Base-by-base conservation (phyloP, 1,140 invertebrate species). In the Diprion similis region DNA sequence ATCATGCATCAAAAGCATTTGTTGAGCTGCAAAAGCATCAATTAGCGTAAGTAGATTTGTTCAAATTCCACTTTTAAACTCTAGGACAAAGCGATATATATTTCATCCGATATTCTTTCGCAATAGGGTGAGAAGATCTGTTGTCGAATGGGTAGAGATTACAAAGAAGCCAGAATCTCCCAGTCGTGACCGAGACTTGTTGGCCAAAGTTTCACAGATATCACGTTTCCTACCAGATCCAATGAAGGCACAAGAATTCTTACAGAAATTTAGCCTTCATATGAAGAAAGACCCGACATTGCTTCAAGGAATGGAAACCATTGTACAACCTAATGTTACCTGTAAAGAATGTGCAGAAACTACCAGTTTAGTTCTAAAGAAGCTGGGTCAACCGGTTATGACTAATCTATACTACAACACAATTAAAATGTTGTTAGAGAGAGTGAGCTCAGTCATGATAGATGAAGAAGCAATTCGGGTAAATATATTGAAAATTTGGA, bases 341-440 rank as follows among this genome's bases (percentile, higher is more conserved):
- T 98, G 96, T 84, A 95, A 96, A 83, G 96, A 96, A 76, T 98
- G 95, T 82, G 95, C 96, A 4, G 94, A 95, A 74, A 95, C 93
- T 1, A 94, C 90, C 75, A 86, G 87, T 68, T 86, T 92, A 66
- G 93, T 99, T n/a, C 88, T 99, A 10, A 98, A 98, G 85, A 98
- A 97, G 85, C 89, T 99, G 0, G 97, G 97, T 6, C 93, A 96
- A 79, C 96, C 97, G 1, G 93, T 97, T 0, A 97, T 97, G 92
- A 97, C 96, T 1, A 98, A 98, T 89, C 85, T 97, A 46, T 97
- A 98, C 83, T 99, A 98, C 86, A 97, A 97, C 81, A 97, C 96
- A 1, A 95, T 99, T 80, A 98, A 99, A 89, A 96, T 97, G 92
- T 85, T 99, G 13, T 88, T 99, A 46, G 97, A 99, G 87, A 89